phyloP scores from a whole-genome alignment of 2,888 invertebrate genomes.

The Cheilosia vernalis region DNA sequence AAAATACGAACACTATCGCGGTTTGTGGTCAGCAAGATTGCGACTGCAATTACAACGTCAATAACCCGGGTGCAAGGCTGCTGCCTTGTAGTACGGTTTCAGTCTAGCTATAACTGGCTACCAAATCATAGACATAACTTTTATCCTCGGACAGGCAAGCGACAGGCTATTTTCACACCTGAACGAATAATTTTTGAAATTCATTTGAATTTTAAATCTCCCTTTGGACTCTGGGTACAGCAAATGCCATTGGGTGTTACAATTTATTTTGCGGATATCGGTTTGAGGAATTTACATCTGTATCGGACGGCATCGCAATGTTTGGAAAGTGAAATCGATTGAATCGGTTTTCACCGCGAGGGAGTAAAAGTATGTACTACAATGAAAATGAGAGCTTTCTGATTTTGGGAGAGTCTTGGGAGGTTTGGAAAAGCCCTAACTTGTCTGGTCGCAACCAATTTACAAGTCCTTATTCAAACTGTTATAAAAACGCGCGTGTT shows the following conservation, averaged over 20 bases:
- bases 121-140: background rate
- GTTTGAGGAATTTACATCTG: constrained; percentile 16
- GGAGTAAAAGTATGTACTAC: background rate
- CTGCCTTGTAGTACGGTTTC: constrained; percentile 3
- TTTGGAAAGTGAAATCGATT: background rate
- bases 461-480: too few relatives aligned
- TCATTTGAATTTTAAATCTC: constrained; percentile 49
- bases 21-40: constrained; percentile 6
- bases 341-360: too few relatives aligned
- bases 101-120: background rate
- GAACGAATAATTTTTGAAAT: constrained; percentile 39
- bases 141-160: constrained; percentile 35
- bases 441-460: too few relatives aligned
- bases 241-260: constrained; percentile 14
- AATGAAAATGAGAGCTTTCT: background rate
- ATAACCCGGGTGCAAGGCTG: constrained; percentile 45
- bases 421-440: background rate
- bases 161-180: constrained; percentile 49
- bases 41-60: constrained; percentile 22
- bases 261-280: constrained; percentile 20
- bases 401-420: background rate
- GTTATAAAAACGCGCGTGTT: too few relatives aligned
- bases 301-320: background rate
- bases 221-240: background rate
- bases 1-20: background rate